A percentile compares a stretch with the other conserved stretches of the same genome.
Conservation (phyloP, 2,888 invertebrate genomes). For the Brassicogethes aeneus region DNA sequence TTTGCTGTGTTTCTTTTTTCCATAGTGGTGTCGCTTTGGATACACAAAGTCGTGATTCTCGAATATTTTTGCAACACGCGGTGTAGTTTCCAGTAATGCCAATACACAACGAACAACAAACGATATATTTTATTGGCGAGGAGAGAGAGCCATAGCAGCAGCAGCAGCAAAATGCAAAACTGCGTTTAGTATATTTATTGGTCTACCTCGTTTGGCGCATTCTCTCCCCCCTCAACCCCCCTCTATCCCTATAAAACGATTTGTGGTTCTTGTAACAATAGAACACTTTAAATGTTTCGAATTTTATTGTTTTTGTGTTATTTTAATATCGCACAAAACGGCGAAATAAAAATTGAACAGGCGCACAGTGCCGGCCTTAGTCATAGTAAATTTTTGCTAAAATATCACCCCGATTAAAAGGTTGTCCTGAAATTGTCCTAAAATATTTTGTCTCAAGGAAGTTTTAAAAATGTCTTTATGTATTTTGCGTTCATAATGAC, state of each 20-base stretch:
- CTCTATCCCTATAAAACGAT: constrained; percentile 34
- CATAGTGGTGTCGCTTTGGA: too few relatives aligned
- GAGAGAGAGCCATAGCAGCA: too few relatives aligned
- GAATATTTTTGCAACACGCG: neutral
- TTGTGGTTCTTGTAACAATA: constrained; percentile 39
- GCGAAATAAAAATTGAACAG: constrained; percentile 21
- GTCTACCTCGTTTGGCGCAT: constrained; percentile 29
- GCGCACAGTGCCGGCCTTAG: too few relatives aligned
- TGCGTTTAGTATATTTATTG: constrained; percentile 32
- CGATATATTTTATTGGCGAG: constrained; percentile 14
- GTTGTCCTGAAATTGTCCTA: too few relatives aligned
- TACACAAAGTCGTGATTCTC: neutral
- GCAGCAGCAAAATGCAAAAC: constrained; percentile 20
- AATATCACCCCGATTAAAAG: too few relatives aligned
- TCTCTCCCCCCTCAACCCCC: constrained; percentile 26
- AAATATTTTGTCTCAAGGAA: too few relatives aligned
- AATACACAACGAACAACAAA: constrained; percentile 2
- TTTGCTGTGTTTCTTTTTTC: too few relatives aligned
- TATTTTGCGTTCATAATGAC: too few relatives aligned
- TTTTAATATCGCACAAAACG: constrained; percentile 26
- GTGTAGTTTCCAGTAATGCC: neutral
- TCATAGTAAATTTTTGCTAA: too few relatives aligned
- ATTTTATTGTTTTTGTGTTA: constrained; percentile 35
- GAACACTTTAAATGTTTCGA: constrained; percentile 39
- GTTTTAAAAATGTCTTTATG: too few relatives aligned